A percentile compares a stretch with the other conserved stretches of the same genome.
Evolutionary conservation across 2,888 invertebrate species (phyloP).

Genomic region (Amphipoea oculea): DNA sequence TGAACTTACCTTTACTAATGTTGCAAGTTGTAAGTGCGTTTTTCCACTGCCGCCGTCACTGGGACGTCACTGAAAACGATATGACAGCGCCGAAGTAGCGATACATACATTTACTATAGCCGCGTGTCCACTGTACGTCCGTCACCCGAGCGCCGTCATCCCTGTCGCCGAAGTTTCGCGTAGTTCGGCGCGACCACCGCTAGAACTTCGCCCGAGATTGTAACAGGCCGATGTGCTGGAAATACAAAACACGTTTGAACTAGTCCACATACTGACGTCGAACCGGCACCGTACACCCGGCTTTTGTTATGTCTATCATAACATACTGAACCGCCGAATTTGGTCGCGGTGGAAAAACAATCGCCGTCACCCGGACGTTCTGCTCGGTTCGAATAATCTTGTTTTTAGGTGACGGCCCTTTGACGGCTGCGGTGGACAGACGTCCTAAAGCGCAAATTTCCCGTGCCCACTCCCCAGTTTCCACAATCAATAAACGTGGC

Average conservation of each 20-base stretch:
- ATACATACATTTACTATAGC: not conserved
- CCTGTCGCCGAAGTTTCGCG: not conserved
- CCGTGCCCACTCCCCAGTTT: not conserved
- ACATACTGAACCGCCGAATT: not conserved
- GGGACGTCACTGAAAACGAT: not conserved
- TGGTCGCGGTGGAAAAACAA: not conserved
- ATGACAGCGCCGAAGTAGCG: not conserved
- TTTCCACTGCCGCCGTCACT: not conserved
- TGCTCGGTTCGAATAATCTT: not conserved
- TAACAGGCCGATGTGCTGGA: not conserved
- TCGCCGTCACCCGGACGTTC: not conserved
- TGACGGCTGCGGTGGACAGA: not conserved
- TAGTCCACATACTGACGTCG: not conserved
- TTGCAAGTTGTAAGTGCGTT: not conserved
- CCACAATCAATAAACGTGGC: slow-evolving; percentile 42
- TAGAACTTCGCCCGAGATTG: not conserved
- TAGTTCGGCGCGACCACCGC: not conserved
- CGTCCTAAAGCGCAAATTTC: not conserved
- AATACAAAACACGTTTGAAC: not conserved
- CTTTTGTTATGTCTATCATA: not conserved
- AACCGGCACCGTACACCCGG: not conserved
- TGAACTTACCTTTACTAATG: not conserved
- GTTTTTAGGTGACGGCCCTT: not conserved
- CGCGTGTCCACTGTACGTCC: not conserved
- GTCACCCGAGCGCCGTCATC: not conserved